Evolutionary conservation across 2,888 invertebrate species (phyloP).

Genomic region (Erebia ligea): DNA sequence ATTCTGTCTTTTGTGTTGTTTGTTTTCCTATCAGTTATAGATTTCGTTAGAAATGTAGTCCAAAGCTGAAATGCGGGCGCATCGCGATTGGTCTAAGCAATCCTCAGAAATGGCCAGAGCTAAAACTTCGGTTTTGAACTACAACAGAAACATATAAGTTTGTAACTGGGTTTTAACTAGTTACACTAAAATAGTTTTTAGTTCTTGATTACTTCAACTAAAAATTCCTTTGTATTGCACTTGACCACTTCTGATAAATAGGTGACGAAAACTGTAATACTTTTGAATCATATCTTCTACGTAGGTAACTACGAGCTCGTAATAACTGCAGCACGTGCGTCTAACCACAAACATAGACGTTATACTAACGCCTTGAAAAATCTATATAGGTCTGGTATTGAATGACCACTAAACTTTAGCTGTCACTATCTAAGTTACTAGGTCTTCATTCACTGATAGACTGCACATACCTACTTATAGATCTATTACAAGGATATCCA

Average conservation of each 20-base stretch:
- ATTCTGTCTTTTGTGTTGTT: too few species aligned
- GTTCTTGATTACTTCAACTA: background rate
- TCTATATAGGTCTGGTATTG: background rate
- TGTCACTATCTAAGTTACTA: background rate
- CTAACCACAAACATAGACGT: background rate
- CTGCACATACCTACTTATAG: too few species aligned
- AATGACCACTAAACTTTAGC: background rate
- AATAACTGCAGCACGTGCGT: background rate
- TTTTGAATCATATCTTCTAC: slow-evolving; percentile 5
- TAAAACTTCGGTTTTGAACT: too few species aligned
- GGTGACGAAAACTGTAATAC: slow-evolving; percentile 12
- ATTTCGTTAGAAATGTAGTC: too few species aligned
- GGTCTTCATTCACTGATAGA: too few species aligned
- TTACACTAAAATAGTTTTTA: background rate
- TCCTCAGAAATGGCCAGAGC: too few species aligned
- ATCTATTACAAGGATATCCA: too few species aligned
- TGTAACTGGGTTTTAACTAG: too few species aligned
- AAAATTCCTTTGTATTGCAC: background rate
- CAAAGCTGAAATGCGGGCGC: too few species aligned
- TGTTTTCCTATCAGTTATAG: too few species aligned
- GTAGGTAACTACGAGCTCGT: background rate
- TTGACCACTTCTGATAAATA: background rate
- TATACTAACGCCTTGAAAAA: background rate
- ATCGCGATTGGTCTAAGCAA: too few species aligned
- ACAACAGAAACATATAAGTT: too few species aligned